Evolutionary conservation across 2,888 invertebrate species (phyloP).

Genomic region (Yponomeuta plumbellus): DNA sequence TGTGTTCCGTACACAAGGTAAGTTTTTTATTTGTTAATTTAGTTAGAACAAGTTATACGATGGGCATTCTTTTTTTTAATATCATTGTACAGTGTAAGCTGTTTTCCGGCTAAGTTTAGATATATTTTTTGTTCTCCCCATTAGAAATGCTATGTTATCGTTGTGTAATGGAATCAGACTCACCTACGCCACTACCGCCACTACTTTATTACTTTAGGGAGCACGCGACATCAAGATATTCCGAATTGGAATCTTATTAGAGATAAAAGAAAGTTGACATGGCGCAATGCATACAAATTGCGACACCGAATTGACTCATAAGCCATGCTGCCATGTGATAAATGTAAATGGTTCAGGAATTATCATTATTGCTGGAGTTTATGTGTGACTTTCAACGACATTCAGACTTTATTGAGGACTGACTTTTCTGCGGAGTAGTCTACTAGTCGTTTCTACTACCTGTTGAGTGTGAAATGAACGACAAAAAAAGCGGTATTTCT

Average conservation of each 20-base stretch:
- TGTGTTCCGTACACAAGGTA: no score
- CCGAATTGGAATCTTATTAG: conserved; percentile 70
- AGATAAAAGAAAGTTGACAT: conserved; percentile 67
- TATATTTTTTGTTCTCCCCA: background rate
- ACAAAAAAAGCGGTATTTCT: no score
- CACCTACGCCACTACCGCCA: conserved; percentile 35
- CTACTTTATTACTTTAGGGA: conserved; percentile 72
- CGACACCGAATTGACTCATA: conserved; percentile 41
- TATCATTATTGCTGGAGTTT: conserved; percentile 26
- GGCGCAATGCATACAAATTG: conserved; percentile 61
- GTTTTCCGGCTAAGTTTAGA: background rate
- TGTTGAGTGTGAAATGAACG: no score
- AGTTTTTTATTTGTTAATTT: no score
- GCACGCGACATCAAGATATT: conserved; percentile 48
- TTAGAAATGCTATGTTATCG: background rate
- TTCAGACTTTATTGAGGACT: no score
- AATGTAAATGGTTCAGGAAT: conserved; percentile 33
- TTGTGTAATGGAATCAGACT: conserved; percentile 38
- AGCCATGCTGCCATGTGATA: conserved; percentile 42
- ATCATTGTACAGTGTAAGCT: no score
- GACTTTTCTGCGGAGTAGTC: no score
- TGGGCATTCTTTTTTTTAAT: no score
- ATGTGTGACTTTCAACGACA: no score
- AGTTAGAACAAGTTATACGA: no score
- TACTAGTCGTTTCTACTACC: no score